phyloP scores from a whole-genome alignment of 2,888 invertebrate genomes.

The Teleogryllus oceanicus region DNA sequence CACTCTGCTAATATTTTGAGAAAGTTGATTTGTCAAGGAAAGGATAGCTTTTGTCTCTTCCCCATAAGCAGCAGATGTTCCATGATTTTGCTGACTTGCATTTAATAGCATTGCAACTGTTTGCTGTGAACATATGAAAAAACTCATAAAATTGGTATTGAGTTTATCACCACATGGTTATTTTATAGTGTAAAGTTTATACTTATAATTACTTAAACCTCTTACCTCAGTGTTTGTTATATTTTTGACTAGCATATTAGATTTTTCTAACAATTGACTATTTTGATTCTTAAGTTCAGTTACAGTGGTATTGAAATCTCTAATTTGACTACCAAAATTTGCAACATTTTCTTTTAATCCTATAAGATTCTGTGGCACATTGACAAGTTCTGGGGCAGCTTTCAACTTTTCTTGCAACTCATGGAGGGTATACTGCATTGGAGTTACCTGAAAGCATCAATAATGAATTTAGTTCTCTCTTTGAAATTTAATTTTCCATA shows the following conservation, averaged over 20 bases:
- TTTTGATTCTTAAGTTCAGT: slow-evolving; percentile 45
- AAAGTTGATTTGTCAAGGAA: slow-evolving; percentile 44
- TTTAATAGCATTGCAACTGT: slow-evolving; percentile 44
- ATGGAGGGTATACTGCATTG: slow-evolving; percentile 50
- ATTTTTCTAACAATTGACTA: slow-evolving; percentile 37
- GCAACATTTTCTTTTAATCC: slow-evolving; percentile 57
- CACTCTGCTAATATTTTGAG: slow-evolving; percentile 46
- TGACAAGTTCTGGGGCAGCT: slow-evolving; percentile 58
- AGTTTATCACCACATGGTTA: background rate
- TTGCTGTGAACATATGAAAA: slow-evolving; percentile 39
- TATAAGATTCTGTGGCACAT: slow-evolving; percentile 56
- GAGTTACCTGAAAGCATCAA: slow-evolving; percentile 46
- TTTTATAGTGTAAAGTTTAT: background rate
- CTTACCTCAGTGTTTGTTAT: slow-evolving; percentile 40
- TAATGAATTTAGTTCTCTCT: too few relatives aligned
- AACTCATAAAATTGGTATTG: too few relatives aligned
- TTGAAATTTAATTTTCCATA: too few relatives aligned
- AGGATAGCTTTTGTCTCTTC: slow-evolving; percentile 47
- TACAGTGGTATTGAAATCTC: slow-evolving; percentile 47
- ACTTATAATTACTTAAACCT: background rate
- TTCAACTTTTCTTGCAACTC: slow-evolving; percentile 58
- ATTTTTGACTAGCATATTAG: slow-evolving; percentile 41
- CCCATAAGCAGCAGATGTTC: slow-evolving; percentile 45
- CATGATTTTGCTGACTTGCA: slow-evolving; percentile 42
- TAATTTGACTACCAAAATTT: slow-evolving; percentile 59